Evolutionary conservation across 2,113 vertebrate genomes (phyloP).

Genomic region (Neolamprologus tretocephalus): DNA sequence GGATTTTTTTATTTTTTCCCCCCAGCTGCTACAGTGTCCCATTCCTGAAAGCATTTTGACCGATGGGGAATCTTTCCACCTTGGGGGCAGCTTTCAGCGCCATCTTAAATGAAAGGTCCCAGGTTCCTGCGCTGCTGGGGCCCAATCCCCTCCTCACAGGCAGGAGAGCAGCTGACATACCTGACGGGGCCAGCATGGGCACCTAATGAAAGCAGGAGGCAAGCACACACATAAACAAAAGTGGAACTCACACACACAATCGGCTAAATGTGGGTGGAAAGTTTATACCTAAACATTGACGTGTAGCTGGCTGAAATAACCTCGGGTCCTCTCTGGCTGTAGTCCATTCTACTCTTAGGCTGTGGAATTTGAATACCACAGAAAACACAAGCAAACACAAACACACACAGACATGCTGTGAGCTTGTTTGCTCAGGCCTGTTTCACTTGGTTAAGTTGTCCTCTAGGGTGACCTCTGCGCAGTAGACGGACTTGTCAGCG

Average conservation of each 20-base stretch:
- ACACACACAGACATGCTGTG: not conserved
- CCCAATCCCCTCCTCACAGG: slow-evolving; percentile 14
- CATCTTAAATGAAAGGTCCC: slow-evolving; percentile 61
- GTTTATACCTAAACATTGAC: slow-evolving; percentile 63
- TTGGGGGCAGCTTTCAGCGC: slow-evolving; percentile 55
- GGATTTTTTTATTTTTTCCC: not conserved
- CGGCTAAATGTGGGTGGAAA: slow-evolving; percentile 52
- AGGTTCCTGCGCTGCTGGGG: slow-evolving; percentile 10
- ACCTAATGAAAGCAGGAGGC: slow-evolving; percentile 40
- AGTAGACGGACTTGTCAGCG: slow-evolving; percentile 4
- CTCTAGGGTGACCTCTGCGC: slow-evolving; percentile 57
- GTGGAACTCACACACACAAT: not conserved
- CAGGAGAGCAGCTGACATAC: slow-evolving; percentile 64
- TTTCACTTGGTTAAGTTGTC: slow-evolving; percentile 43
- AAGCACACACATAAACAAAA: slow-evolving; percentile 29
- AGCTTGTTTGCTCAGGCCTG: slow-evolving; percentile 40
- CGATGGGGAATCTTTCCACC: slow-evolving; percentile 56
- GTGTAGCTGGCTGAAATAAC: slow-evolving; percentile 43
- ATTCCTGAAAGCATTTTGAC: slow-evolving; percentile 47
- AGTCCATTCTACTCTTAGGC: slow-evolving; percentile 20
- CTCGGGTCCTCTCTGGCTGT: slow-evolving; percentile 23
- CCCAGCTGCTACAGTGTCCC: slow-evolving; percentile 29
- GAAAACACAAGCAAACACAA: slow-evolving; percentile 26
- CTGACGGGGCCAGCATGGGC: slow-evolving; percentile 36
- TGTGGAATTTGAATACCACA: slow-evolving; percentile 25